Evolutionary conservation across 2,797 vertebrate genomes (phyloP).

Genomic region (Rhinophrynus dorsalis): DNA sequence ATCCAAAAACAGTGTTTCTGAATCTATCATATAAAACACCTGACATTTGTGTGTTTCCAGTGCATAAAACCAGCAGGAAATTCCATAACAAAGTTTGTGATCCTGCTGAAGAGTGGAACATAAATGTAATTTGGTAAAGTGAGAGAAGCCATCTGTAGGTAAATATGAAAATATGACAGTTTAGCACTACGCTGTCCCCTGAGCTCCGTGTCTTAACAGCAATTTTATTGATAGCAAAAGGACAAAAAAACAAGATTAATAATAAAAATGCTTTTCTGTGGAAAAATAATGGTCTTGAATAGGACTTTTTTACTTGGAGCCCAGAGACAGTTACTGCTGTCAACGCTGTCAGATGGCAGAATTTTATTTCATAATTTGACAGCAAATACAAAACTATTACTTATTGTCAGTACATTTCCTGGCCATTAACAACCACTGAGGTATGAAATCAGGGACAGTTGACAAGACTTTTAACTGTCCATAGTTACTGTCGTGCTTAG

Average conservation of each 20-base stretch:
- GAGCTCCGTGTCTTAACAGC: slow-evolving; percentile 6
- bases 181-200: slow-evolving; percentile 5
- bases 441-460: slow-evolving; percentile 46
- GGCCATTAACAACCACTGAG: slow-evolving; percentile 46
- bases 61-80: background rate
- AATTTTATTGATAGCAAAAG: slow-evolving; percentile 34
- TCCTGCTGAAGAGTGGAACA: slow-evolving; percentile 8
- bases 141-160: slow-evolving; percentile 11
- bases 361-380: slow-evolving; percentile 49
- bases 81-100: slow-evolving; percentile 32
- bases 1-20: no score
- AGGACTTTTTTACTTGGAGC: slow-evolving; percentile 24
- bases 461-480: slow-evolving; percentile 48
- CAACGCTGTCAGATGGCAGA: slow-evolving; percentile 34
- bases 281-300: slow-evolving; percentile 37
- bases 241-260: slow-evolving; percentile 28
- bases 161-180: slow-evolving; percentile 20
- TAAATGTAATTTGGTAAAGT: slow-evolving; percentile 36
- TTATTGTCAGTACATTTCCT: slow-evolving; percentile 47
- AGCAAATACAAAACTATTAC: slow-evolving; percentile 49
- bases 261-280: slow-evolving; percentile 18
- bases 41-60: background rate
- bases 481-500: slow-evolving; percentile 32
- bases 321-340: slow-evolving; percentile 38
- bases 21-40: no score